These are phyloP conservation scores for Luperina nickerlii DNA, from an alignment of 2,888 invertebrate genomes.

Conservation along the genomic window DNA sequence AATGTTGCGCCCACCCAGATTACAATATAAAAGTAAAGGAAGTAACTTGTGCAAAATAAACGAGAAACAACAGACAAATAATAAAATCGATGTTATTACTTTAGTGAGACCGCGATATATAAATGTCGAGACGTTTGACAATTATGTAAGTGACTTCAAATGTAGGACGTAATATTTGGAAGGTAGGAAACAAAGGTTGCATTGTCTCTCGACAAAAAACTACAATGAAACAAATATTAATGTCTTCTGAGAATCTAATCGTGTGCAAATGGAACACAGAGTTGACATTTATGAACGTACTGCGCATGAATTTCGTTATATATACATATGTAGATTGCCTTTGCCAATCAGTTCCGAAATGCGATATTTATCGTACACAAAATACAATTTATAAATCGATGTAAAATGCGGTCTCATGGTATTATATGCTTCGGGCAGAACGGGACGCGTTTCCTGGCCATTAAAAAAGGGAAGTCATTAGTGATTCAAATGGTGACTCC, in stretches of 20 bases:
- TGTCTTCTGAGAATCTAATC: slow-evolving; percentile 37
- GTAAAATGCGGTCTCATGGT: slow-evolving; percentile 58
- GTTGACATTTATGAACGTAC: slow-evolving; percentile 25
- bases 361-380: slow-evolving; percentile 10
- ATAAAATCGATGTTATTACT: slow-evolving; percentile 46
- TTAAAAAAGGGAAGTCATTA: slow-evolving; percentile 85
- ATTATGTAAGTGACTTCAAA: slow-evolving; percentile 55
- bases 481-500: slow-evolving; percentile 80
- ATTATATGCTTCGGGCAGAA: slow-evolving; percentile 67
- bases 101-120: slow-evolving; percentile 42
- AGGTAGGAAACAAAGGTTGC: slow-evolving; percentile 43
- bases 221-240: slow-evolving; percentile 35
- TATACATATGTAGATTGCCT: slow-evolving; percentile 8
- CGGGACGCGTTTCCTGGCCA: slow-evolving; percentile 82
- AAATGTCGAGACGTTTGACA: slow-evolving; percentile 36
- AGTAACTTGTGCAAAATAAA: slow-evolving; percentile 32
- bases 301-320: slow-evolving; percentile 5
- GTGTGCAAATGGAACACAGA: slow-evolving; percentile 34
- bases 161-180: slow-evolving; percentile 45
- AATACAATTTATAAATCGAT: slow-evolving; percentile 42
- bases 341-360: slow-evolving; percentile 24
- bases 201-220: slow-evolving; percentile 45
- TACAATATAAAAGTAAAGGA: slow-evolving; percentile 37
- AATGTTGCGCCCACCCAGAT: slow-evolving; percentile 61
- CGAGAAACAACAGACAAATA: slow-evolving; percentile 26